Percentiles rank a stretch among this genome's conserved stretches.
phyloP scores from a whole-genome alignment of 2,113 vertebrate species.

The Sceloporus undulatus region DNA sequence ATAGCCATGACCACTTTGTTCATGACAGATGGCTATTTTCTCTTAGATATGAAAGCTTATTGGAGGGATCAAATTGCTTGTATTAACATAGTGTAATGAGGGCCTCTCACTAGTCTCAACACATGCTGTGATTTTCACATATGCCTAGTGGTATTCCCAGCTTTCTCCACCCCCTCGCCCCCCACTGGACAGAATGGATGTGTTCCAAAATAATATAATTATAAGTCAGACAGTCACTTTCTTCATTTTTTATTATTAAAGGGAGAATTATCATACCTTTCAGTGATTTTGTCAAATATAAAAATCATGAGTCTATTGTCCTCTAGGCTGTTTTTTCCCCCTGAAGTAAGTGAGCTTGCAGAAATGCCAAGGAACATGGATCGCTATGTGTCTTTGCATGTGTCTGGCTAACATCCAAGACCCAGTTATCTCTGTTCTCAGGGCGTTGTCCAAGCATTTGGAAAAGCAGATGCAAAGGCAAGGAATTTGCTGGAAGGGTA shows the following conservation, averaged over 20 bases:
- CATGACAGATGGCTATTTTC: conserved; percentile 73
- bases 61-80: conserved; percentile 69
- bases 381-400: conserved; percentile 58
- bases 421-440: conserved; percentile 39
- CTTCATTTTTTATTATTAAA: neutral
- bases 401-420: conserved; percentile 57
- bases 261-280: conserved; percentile 29
- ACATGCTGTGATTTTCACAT: conserved; percentile 73
- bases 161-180: conserved; percentile 21
- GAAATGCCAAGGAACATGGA: conserved; percentile 60
- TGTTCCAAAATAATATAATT: conserved; percentile 51
- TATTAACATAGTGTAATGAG: conserved; percentile 72
- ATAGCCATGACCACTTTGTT: conserved; percentile 69
- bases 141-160: conserved; percentile 72
- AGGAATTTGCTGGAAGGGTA: conserved; percentile 25
- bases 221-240: conserved; percentile 16
- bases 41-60: conserved; percentile 63
- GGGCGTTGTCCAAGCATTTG: neutral
- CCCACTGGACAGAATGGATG: conserved; percentile 55
- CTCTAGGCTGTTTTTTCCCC: conserved; percentile 47
- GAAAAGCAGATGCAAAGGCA: conserved; percentile 52
- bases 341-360: conserved; percentile 42
- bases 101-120: conserved; percentile 58
- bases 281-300: conserved; percentile 45
- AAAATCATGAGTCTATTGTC: conserved; percentile 42